A percentile compares a stretch with the other conserved stretches of the same genome.
phyloP scores from a whole-genome alignment of 92 coral and sea anemone genomes.

The Heliopora coerulea region DNA sequence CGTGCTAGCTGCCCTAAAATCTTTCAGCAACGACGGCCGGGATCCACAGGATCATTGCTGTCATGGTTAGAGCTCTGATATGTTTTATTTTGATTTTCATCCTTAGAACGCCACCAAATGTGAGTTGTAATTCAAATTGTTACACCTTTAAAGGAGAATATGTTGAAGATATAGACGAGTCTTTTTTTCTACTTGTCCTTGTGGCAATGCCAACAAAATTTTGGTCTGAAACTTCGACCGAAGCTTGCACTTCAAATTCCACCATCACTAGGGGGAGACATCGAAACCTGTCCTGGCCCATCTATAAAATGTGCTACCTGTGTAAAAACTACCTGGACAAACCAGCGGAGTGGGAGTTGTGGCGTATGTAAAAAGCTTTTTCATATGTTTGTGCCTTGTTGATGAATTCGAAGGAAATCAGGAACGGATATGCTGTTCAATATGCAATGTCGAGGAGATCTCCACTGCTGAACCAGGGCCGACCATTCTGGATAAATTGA shows the following conservation, averaged over 20 bases:
- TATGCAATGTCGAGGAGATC: not conserved
- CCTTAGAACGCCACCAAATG: constrained; percentile 19
- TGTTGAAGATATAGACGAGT: not conserved
- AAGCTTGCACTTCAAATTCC: constrained; percentile 15
- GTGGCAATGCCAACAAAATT: constrained; percentile 6
- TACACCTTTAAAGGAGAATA: constrained; percentile 13
- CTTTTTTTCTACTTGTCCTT: constrained; percentile 2
- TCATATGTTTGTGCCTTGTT: constrained; percentile 2
- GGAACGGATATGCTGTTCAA: not conserved
- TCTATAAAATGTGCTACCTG: constrained; percentile 6
- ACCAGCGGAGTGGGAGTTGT: not conserved
- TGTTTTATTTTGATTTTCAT: constrained; percentile 6
- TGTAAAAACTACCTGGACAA: constrained; percentile 1
- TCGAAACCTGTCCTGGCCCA: constrained; percentile 26
- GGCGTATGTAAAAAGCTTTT: not conserved
- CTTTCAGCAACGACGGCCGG: no score
- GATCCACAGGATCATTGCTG: constrained; percentile 1
- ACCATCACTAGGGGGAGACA: constrained; percentile 7
- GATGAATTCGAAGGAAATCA: not conserved
- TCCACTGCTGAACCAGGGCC: not conserved
- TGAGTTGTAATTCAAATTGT: constrained; percentile 13
- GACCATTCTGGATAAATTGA: not conserved
- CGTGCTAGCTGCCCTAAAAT: no score
- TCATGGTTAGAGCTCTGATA: constrained; percentile 20
- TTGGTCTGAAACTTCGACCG: not conserved